Percentiles rank a stretch among this genome's conserved stretches.
Conservation (phyloP, 2,888 invertebrate genomes). For the Nemotelus nigrinus region DNA sequence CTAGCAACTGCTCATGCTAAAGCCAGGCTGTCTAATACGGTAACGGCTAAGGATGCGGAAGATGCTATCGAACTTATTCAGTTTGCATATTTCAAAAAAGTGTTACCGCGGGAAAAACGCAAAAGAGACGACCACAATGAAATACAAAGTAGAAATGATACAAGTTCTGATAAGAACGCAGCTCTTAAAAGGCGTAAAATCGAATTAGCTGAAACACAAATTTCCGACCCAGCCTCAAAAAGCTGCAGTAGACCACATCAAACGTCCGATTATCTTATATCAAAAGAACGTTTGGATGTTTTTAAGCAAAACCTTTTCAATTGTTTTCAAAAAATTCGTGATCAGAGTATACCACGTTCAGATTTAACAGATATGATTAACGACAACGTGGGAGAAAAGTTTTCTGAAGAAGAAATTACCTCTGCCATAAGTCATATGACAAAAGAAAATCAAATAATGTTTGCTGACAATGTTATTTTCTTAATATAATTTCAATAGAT, state of each 20-base stretch:
- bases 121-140: conserved; percentile 71
- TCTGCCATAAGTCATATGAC: conserved; percentile 86
- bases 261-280: background rate
- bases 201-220: conserved; percentile 46
- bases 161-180: conserved; percentile 52
- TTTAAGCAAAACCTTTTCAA: conserved; percentile 67
- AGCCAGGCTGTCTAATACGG: conserved; percentile 86
- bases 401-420: conserved; percentile 75
- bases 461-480: conserved; percentile 84
- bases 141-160: conserved; percentile 67
- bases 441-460: conserved; percentile 91
- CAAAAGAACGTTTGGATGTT: conserved; percentile 3
- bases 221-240: background rate
- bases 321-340: conserved; percentile 80
- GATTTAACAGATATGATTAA: conserved; percentile 75
- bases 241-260: background rate
- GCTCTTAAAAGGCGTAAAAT: background rate
- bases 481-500: conserved; percentile 71
- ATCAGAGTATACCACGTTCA: conserved; percentile 76
- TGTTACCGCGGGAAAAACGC: conserved; percentile 79
- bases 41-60: conserved; percentile 85
- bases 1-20: conserved; percentile 97
- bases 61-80: conserved; percentile 94
- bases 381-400: conserved; percentile 70
- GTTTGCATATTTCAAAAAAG: conserved; percentile 96